Conservation (phyloP, 2,888 invertebrate genomes). For the Drosophila birchii region DNA sequence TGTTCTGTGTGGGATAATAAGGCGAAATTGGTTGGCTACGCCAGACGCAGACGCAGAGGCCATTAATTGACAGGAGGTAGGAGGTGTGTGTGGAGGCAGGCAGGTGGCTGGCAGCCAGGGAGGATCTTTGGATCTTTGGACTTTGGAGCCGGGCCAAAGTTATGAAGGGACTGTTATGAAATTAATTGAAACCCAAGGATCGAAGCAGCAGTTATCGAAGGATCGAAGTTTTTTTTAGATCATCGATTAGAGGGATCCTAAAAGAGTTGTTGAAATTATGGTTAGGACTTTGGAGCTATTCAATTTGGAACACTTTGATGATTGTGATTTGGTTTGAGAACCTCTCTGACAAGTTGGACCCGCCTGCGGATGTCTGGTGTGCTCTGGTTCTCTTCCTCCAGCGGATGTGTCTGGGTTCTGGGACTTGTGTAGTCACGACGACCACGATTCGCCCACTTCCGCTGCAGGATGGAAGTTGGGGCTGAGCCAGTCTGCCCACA, state of each 20-base stretch:
- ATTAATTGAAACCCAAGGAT: slow-evolving; percentile 50
- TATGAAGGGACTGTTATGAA: slow-evolving; percentile 33
- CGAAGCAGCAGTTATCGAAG: not conserved
- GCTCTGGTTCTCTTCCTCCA: slow-evolving; percentile 22
- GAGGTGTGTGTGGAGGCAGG: slow-evolving; percentile 45
- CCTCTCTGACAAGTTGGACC: slow-evolving; percentile 24
- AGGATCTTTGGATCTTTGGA: slow-evolving; percentile 37
- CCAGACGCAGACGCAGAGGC: slow-evolving; percentile 52
- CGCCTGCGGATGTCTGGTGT: slow-evolving; percentile 30
- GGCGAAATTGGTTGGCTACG: slow-evolving; percentile 62
- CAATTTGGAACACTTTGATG: slow-evolving; percentile 26
- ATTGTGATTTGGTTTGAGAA: slow-evolving; percentile 27
- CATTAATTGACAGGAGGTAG: slow-evolving; percentile 61
- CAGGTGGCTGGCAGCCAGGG: slow-evolving; percentile 33
- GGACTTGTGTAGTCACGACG: slow-evolving; percentile 19
- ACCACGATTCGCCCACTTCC: slow-evolving; percentile 65
- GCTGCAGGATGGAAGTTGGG: slow-evolving; percentile 62
- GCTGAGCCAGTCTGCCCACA: slow-evolving; percentile 50
- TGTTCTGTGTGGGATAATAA: slow-evolving; percentile 72
- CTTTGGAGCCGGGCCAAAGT: slow-evolving; percentile 27
- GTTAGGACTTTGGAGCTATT: slow-evolving; percentile 6
- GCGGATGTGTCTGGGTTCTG: slow-evolving; percentile 40
- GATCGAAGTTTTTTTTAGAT: slow-evolving; percentile 19
- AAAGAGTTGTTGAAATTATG: slow-evolving; percentile 36
- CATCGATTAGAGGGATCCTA: slow-evolving; percentile 25